Percentiles rank a stretch among this genome's conserved stretches.
Evolutionary conservation across 2,888 invertebrate species (phyloP).

Genomic region (Volucella zonaria): DNA sequence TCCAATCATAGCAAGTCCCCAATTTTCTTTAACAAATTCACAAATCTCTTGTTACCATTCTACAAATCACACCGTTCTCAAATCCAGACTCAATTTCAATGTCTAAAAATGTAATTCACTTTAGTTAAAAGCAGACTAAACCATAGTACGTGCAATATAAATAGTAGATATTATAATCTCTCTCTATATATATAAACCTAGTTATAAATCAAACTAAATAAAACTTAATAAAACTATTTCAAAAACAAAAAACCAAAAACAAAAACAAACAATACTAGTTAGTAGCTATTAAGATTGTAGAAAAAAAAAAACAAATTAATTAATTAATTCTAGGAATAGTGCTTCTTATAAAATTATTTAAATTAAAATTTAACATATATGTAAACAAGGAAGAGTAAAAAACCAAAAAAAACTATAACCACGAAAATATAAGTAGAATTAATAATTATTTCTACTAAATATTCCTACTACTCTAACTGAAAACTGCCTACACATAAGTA

Average conservation of each 20-base stretch:
- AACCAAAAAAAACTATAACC: conserved; percentile 57
- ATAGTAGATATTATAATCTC: conserved; percentile 29
- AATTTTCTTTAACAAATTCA: too few species aligned
- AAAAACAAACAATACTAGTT: conserved; percentile 30
- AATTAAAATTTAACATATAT: too few species aligned
- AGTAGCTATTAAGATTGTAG: conserved; percentile 57
- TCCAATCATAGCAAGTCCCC: too few species aligned
- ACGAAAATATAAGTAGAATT: conserved; percentile 52
- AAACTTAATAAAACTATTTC: conserved; percentile 58
- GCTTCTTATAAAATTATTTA: conserved; percentile 44
- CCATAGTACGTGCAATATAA: conserved; percentile 50
- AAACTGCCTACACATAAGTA: conserved; percentile 68
- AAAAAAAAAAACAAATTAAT: conserved; percentile 28
- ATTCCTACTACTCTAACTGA: conserved; percentile 73
- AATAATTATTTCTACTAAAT: conserved; percentile 67
- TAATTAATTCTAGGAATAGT: conserved; percentile 32
- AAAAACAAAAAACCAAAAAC: conserved; percentile 42
- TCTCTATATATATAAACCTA: conserved; percentile 66
- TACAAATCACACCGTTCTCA: too few species aligned
- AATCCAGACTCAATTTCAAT: neutral
- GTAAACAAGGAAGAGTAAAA: conserved; percentile 35
- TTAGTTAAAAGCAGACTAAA: conserved; percentile 34
- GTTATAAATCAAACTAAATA: conserved; percentile 43
- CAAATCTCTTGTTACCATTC: too few species aligned
- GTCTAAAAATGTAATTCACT: conserved; percentile 14